Evolutionary conservation across 2,888 invertebrate genomes (phyloP), one percentile per base, ranked within the genome.

Genomic region (Eumacrocentrus americanus): DNA sequence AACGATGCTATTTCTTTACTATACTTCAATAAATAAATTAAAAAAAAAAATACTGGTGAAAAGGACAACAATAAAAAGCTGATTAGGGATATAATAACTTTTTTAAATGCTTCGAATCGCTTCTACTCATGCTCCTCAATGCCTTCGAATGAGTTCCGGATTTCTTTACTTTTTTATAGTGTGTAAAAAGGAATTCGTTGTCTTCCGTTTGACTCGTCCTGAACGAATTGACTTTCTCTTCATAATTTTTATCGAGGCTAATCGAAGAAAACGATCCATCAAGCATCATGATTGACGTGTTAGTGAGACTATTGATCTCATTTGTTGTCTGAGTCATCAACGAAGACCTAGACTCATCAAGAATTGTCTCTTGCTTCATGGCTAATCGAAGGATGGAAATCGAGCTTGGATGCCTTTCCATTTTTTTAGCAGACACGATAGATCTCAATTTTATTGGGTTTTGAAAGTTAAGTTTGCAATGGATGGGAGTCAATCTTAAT

Each of bases 401-500:
- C 18, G n/a, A 42, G 29, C n/a, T n/a, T n/a, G n/a, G n/a, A n/a
- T n/a, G n/a, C n/a, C n/a, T n/a, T n/a, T n/a, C n/a, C n/a, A n/a
- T n/a, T n/a, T n/a, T n/a, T n/a, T n/a, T n/a, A n/a, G n/a, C n/a
- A n/a, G n/a, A n/a, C n/a, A n/a, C n/a, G 20, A 48, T 16, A 20
- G 3, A 18, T 7, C 12, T 16, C 14, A 58, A 46, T 46, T 18
- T 44, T 5, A 46, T 14, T n/a, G 58, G 52, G 44, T 58, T 58
- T 12, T 5, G 16, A n/a, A 51, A 37, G 11, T 46, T 51, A 1
- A 35, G n/a, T 37, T 35, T 51, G n/a, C 44, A 42, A 35, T 34
- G n/a, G 6, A 44, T 9, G 5, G 51, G 44, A 35, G 58, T 51
- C 25, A 58, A 51, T 58, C 58, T 58, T 34, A 34, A 29, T 11